These are phyloP conservation scores for Apostichopus parvimensis DNA, from an alignment of 35 echinoderm and acorn worm genomes.

Conservation along the genomic window DNA sequence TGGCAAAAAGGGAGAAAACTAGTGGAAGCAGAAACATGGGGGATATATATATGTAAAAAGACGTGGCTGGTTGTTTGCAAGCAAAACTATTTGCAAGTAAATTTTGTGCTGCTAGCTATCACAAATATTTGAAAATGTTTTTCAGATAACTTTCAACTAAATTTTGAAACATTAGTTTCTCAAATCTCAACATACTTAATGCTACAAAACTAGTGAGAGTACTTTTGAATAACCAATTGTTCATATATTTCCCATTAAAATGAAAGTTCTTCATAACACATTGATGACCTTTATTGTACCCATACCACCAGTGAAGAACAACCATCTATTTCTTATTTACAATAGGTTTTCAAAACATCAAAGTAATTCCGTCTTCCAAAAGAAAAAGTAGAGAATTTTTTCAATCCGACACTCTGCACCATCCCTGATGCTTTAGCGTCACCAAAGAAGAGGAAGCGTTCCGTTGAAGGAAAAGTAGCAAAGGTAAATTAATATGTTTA, in stretches of 20 bases:
- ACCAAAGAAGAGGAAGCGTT: constrained; percentile 1
- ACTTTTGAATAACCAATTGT: neutral
- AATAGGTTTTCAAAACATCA: constrained; percentile 8
- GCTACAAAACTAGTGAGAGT: neutral
- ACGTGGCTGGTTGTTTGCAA: no score
- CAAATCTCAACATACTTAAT: neutral
- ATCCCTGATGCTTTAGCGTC: constrained; percentile 15
- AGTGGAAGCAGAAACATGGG: no score
- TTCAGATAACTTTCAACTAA: no score
- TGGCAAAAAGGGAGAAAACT: no score
- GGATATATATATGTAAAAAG: no score
- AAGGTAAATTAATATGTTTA: neutral
- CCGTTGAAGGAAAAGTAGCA: neutral
- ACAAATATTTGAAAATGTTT: no score
- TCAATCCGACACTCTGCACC: neutral
- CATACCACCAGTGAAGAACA: neutral
- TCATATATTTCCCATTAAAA: neutral
- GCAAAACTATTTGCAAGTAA: no score
- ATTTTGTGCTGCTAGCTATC: no score
- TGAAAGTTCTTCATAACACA: neutral
- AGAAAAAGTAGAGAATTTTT: neutral
- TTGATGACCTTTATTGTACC: neutral
- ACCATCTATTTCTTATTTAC: neutral
- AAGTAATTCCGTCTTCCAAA: neutral
- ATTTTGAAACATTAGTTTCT: no score